Evolutionary conservation across 2,113 vertebrate species (phyloP).

Genomic region (Lipophrys pholis): DNA sequence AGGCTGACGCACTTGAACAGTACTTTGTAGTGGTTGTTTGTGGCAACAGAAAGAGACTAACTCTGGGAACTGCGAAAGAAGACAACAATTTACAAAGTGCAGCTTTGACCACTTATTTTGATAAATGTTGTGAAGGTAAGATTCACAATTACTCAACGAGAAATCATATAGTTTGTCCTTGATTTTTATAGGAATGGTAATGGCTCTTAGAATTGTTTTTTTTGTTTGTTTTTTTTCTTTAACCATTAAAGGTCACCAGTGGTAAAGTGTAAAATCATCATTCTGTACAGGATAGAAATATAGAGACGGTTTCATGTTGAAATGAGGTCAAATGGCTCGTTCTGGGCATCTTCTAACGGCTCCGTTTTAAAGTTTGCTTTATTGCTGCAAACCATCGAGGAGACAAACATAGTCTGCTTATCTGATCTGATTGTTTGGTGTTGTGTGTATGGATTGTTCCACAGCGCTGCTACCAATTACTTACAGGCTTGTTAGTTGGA

Average conservation of each 20-base stretch:
- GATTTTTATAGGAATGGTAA: neutral
- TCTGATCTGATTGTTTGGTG: slow-evolving; percentile 65
- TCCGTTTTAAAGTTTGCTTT: slow-evolving; percentile 37
- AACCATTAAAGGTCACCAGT: neutral
- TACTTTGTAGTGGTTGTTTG: neutral
- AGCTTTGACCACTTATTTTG: neutral
- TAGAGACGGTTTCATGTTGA: neutral
- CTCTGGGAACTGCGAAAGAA: neutral
- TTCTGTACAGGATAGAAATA: neutral
- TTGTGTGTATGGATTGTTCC: slow-evolving; percentile 61
- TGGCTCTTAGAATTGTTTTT: neutral
- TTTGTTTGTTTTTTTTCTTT: neutral
- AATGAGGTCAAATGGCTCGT: slow-evolving; percentile 24
- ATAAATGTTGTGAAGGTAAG: neutral
- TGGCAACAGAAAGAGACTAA: neutral
- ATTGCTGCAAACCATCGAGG: slow-evolving; percentile 31
- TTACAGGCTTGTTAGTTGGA: slow-evolving; percentile 65
- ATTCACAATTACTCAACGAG: neutral
- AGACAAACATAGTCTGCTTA: slow-evolving; percentile 55
- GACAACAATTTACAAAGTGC: neutral
- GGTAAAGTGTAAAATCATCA: neutral
- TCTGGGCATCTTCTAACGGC: slow-evolving; percentile 13
- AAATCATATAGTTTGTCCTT: neutral
- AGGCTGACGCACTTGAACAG: neutral
- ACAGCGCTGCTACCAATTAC: slow-evolving; percentile 65